These are phyloP conservation scores for Blastobasis lacticolella DNA, from an alignment of 2,888 invertebrate genomes.

Conservation along the genomic window DNA sequence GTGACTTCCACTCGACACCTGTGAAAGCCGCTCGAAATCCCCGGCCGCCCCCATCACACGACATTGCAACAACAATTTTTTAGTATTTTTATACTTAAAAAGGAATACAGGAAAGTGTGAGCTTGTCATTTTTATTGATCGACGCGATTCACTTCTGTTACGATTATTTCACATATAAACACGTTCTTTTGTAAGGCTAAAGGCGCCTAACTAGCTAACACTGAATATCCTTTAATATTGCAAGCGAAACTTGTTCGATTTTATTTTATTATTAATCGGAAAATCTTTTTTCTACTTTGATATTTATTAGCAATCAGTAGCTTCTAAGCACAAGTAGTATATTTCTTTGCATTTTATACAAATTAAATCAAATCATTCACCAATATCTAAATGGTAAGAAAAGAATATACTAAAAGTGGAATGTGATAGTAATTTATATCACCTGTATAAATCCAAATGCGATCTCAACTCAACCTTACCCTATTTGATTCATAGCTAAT, in stretches of 20 bases:
- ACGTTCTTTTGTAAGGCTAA: background rate
- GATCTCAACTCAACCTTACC: slow-evolving; percentile 9
- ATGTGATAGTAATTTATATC: slow-evolving; percentile 62
- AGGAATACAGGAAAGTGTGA: slow-evolving; percentile 68
- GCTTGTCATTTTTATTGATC: slow-evolving; percentile 56
- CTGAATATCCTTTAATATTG: slow-evolving; percentile 1
- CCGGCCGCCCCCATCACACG: slow-evolving; percentile 23
- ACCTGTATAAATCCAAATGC: slow-evolving; percentile 27
- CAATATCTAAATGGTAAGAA: slow-evolving; percentile 46
- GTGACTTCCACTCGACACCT: too few species aligned
- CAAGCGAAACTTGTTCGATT: too few species aligned
- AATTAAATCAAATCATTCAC: slow-evolving; percentile 39
- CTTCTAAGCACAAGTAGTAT: slow-evolving; percentile 48
- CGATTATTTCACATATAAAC: slow-evolving; percentile 16
- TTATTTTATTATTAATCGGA: slow-evolving; percentile 13
- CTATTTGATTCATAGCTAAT: too few species aligned
- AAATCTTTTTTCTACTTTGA: slow-evolving; percentile 40
- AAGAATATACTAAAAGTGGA: slow-evolving; percentile 52
- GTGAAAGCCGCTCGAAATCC: too few species aligned
- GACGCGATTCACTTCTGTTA: slow-evolving; percentile 40
- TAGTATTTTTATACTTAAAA: slow-evolving; percentile 63
- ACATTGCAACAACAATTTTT: slow-evolving; percentile 33
- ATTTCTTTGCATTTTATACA: slow-evolving; percentile 59
- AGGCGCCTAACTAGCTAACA: slow-evolving; percentile 16
- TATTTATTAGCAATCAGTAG: slow-evolving; percentile 52